Conservation (phyloP, 2,888 invertebrate genomes). For the Netelia virgata region DNA sequence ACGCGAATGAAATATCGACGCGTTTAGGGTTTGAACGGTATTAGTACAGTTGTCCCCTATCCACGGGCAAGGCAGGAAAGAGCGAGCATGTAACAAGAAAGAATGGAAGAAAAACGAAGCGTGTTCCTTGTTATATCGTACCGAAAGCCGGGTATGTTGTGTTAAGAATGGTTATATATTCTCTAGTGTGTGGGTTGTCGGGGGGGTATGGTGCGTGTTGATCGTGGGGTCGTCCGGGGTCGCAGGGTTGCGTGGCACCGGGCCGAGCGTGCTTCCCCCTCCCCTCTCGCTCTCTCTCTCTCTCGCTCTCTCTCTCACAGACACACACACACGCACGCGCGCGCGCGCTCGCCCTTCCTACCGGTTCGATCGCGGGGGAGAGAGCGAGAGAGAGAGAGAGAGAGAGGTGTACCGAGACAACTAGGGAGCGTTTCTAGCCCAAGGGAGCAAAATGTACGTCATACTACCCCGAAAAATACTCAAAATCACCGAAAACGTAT, state of each 20-base stretch:
- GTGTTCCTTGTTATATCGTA: constrained; percentile 56
- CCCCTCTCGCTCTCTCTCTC: not conserved
- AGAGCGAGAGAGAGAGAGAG: not conserved
- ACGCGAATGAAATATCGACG: constrained; percentile 34
- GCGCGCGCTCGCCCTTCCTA: not conserved
- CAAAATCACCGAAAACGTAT: constrained; percentile 47
- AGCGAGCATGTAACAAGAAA: constrained; percentile 32
- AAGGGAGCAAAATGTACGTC: constrained; percentile 63
- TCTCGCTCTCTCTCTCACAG: not conserved
- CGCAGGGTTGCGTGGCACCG: constrained; percentile 68
- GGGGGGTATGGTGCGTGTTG: constrained; percentile 60
- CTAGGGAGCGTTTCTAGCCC: constrained; percentile 48
- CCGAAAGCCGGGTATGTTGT: constrained; percentile 45
- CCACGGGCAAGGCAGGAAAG: not conserved
- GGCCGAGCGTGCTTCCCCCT: constrained; percentile 32
- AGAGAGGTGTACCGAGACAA: constrained; percentile 36
- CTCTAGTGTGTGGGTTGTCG: constrained; percentile 43
- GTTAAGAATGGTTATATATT: constrained; percentile 47
- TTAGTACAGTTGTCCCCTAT: constrained; percentile 41
- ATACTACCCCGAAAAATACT: constrained; percentile 39
- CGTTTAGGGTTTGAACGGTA: constrained; percentile 53
- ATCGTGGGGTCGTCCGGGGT: constrained; percentile 66
- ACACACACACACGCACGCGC: not conserved
- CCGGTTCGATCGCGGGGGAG: constrained; percentile 12
- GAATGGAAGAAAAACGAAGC: constrained; percentile 55